phyloP scores from a whole-genome alignment of 2,797 vertebrate species.

The Hydrophis major region DNA sequence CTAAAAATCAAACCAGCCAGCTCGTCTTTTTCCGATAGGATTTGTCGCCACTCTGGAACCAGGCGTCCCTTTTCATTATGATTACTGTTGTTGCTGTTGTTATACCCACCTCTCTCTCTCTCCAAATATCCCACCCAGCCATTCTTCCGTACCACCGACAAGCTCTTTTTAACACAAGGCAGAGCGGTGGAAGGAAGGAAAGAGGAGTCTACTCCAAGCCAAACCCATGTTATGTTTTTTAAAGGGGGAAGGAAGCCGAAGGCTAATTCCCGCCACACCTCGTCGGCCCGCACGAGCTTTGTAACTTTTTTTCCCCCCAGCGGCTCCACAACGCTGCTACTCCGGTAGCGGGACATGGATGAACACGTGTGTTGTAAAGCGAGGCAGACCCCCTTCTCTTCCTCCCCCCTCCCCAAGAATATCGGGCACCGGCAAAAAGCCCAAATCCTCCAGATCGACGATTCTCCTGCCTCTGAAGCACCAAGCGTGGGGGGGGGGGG shows the following conservation, averaged over 20 bases:
- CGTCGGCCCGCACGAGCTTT: background rate
- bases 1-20: background rate
- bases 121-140: background rate
- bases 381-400: background rate
- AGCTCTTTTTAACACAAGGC: background rate
- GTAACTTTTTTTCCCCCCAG: too few relatives aligned
- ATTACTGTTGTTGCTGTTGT: background rate
- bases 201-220: background rate
- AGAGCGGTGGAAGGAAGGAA: background rate
- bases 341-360: constrained; percentile 1
- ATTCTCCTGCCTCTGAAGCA: background rate
- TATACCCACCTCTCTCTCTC: background rate
- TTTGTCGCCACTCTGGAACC: background rate
- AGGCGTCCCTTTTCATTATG: background rate
- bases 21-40: background rate
- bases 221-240: background rate
- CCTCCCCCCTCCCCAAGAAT: too few relatives aligned
- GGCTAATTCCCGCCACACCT: background rate
- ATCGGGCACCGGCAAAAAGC: background rate
- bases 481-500: background rate
- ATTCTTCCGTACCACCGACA: too few relatives aligned
- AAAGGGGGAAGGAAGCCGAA: background rate
- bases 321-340: background rate
- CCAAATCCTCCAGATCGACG: background rate
- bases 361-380: background rate